Conservation (phyloP, 2,888 invertebrate genomes). For the Hydrotaea cyrtoneurina region DNA sequence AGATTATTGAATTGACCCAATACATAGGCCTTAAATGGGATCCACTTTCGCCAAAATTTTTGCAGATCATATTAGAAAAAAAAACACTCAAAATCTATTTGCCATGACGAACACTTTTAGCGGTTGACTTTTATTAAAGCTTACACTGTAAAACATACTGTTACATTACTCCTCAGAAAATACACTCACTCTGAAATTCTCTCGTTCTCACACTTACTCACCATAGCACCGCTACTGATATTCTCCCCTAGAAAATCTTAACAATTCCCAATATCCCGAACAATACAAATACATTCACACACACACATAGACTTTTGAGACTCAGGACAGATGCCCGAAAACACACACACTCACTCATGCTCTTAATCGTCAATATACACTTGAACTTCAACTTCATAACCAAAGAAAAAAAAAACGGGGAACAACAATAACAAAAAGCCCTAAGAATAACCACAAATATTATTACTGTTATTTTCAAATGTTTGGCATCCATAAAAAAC, state of each 20-base stretch:
- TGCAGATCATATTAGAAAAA: too few species aligned
- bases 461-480: slow-evolving; percentile 9
- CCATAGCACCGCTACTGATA: background rate
- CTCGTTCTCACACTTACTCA: background rate
- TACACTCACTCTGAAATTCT: background rate
- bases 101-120: background rate
- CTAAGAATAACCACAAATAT: slow-evolving; percentile 20
- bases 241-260: background rate
- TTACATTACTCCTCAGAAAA: background rate
- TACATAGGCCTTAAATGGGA: too few species aligned
- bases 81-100: too few species aligned
- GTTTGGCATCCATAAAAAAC: background rate
- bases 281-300: background rate
- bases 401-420: background rate
- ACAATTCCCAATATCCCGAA: slow-evolving; percentile 1
- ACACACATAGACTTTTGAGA: background rate
- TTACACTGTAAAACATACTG: background rate
- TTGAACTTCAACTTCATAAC: slow-evolving; percentile 29
- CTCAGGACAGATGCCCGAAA: background rate
- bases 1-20: too few species aligned
- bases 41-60: too few species aligned
- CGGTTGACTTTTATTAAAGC: background rate
- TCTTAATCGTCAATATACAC: background rate
- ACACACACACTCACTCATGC: background rate
- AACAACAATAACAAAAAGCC: background rate